Percentiles rank a stretch among this genome's conserved stretches.
These are phyloP conservation scores for Pseudachorutes palmiensis DNA, from an alignment of 1,140 invertebrate species.

Conservation along the genomic window DNA sequence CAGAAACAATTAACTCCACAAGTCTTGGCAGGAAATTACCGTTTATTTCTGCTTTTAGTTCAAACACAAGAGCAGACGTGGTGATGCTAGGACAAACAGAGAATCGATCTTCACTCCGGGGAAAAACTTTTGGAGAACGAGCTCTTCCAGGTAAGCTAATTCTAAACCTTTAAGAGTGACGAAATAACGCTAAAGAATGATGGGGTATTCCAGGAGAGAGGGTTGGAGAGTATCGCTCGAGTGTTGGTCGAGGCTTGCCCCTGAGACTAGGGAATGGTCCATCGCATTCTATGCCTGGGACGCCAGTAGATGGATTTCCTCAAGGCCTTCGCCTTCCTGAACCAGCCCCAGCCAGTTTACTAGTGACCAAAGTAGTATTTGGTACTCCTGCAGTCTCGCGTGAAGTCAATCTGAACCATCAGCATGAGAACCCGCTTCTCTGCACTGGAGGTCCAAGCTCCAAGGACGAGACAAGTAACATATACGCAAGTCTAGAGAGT, in stretches of 20 bases:
- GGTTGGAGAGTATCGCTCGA: slow-evolving; percentile 37
- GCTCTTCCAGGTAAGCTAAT: slow-evolving; percentile 35
- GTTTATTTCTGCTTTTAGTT: slow-evolving; percentile 25
- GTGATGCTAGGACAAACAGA: slow-evolving; percentile 36
- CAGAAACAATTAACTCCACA: neutral
- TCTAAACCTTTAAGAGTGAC: neutral
- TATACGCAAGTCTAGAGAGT: slow-evolving; percentile 38
- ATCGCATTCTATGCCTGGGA: slow-evolving; percentile 36
- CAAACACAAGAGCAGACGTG: slow-evolving; percentile 37
- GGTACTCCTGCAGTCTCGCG: slow-evolving; percentile 36
- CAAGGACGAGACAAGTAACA: slow-evolving; percentile 35
- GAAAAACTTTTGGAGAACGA: slow-evolving; percentile 38
- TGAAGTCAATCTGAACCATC: slow-evolving; percentile 37
- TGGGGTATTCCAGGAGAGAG: slow-evolving; percentile 36
- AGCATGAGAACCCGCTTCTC: slow-evolving; percentile 34
- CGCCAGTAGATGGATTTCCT: slow-evolving; percentile 37
- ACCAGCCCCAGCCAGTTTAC: slow-evolving; percentile 37
- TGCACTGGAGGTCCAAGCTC: slow-evolving; percentile 30
- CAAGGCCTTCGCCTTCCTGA: slow-evolving; percentile 36
- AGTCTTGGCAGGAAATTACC: neutral
- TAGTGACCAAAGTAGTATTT: slow-evolving; percentile 39
- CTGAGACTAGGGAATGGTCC: slow-evolving; percentile 37
- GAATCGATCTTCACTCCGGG: slow-evolving; percentile 34
- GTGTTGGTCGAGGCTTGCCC: slow-evolving; percentile 35
- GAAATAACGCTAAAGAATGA: too few species aligned